A percentile compares a stretch with the other conserved stretches of the same genome.
Conservation (phyloP, 2,888 invertebrate species). For the Uropetala carovei region DNA sequence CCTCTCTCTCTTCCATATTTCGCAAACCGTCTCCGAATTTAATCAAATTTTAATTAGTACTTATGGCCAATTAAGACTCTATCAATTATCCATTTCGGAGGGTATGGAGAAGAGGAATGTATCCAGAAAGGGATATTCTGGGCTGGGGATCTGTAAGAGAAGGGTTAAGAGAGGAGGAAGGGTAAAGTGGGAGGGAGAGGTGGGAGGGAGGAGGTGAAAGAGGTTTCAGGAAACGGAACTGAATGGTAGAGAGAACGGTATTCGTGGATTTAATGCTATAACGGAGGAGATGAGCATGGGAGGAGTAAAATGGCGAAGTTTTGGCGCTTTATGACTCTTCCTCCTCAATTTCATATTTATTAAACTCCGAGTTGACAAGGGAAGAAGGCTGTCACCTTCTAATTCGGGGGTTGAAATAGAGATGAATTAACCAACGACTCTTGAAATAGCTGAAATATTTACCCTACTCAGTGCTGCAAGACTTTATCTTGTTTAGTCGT, state of each 20-base stretch:
- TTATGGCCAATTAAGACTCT: constrained; percentile 70
- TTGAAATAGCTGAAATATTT: background rate
- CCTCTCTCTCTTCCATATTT: background rate
- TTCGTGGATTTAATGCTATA: background rate
- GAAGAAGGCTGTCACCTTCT: background rate
- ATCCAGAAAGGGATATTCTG: background rate
- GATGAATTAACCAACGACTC: no score
- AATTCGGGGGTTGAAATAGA: background rate
- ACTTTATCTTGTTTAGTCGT: background rate
- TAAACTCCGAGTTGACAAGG: background rate
- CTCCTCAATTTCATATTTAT: background rate
- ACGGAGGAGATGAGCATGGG: background rate
- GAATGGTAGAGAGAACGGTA: background rate
- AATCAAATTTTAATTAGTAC: constrained; percentile 70
- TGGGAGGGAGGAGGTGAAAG: background rate
- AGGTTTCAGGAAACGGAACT: constrained; percentile 1
- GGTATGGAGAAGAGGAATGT: constrained; percentile 64
- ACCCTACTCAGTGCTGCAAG: background rate
- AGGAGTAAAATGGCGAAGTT: background rate
- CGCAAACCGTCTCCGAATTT: constrained; percentile 68
- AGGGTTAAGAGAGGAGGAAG: background rate
- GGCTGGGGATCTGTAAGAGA: background rate
- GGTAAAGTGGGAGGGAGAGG: background rate
- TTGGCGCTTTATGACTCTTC: background rate
- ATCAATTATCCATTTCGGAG: constrained; percentile 69